These are phyloP conservation scores for Falco novaeseelandiae DNA, from an alignment of 2,797 vertebrate genomes.

Conservation along the genomic window DNA sequence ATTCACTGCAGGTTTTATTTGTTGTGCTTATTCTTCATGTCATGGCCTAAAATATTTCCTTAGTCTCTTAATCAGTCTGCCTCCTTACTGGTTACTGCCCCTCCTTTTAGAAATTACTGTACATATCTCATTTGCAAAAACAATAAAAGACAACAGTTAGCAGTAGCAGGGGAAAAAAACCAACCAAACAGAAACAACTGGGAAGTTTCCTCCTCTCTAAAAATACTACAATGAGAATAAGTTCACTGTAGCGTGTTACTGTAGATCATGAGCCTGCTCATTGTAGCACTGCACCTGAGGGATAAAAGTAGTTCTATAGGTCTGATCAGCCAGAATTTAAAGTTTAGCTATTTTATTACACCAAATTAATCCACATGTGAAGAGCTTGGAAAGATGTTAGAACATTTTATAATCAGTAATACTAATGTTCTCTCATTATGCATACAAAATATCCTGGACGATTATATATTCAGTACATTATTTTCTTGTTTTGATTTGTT, in stretches of 20 bases:
- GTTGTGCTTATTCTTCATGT: background rate
- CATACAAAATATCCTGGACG: background rate
- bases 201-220: background rate
- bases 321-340: background rate
- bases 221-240: background rate
- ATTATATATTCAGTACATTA: background rate
- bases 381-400: background rate
- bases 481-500: background rate
- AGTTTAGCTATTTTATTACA: background rate
- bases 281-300: background rate
- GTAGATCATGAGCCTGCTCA: background rate
- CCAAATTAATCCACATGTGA: background rate
- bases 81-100: background rate
- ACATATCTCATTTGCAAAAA: background rate
- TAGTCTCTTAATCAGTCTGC: background rate
- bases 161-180: background rate
- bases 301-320: background rate
- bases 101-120: background rate
- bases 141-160: background rate
- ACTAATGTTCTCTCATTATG: background rate
- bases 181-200: background rate
- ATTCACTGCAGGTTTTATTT: background rate
- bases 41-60: background rate
- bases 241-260: background rate
- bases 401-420: background rate